phyloP scores from a whole-genome alignment of 2,113 vertebrate genomes.

The Gnathochromis pfefferi region DNA sequence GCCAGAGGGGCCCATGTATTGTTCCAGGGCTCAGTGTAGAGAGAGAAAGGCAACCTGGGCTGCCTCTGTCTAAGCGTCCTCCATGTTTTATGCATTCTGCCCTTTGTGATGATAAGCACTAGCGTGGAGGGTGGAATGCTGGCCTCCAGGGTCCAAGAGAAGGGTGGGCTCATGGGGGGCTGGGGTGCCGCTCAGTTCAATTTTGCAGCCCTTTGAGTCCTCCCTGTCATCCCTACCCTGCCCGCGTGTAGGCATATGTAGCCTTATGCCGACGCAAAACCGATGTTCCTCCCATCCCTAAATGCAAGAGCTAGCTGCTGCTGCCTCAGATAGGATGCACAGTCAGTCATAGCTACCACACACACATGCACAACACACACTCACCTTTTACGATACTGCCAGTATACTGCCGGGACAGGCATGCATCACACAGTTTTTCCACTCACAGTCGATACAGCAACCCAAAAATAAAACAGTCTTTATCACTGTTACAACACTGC shows the following conservation, averaged over 20 bases:
- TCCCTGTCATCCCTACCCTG: conserved; percentile 27
- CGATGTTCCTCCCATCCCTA: not conserved
- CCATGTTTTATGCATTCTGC: conserved; percentile 78
- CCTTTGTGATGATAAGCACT: conserved; percentile 79
- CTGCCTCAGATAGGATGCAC: conserved; percentile 25
- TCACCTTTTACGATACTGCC: not conserved
- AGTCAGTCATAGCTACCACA: not conserved
- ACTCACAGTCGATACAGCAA: not conserved
- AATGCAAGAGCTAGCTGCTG: conserved; percentile 30
- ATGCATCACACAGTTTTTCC: conserved; percentile 19
- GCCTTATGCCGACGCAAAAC: not conserved
- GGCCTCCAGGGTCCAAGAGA: conserved; percentile 64
- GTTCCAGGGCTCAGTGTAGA: conserved; percentile 65
- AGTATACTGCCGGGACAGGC: not conserved
- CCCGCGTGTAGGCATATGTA: conserved; percentile 16
- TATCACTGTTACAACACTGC: not conserved
- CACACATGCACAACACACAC: conserved; percentile 1
- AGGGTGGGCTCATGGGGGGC: conserved; percentile 45
- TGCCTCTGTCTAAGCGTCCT: conserved; percentile 70
- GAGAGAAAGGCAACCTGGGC: conserved; percentile 69
- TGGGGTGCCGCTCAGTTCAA: conserved; percentile 49
- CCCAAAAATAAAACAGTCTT: not conserved
- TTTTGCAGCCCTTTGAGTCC: conserved; percentile 45
- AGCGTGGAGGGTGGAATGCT: conserved; percentile 65
- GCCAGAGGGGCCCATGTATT: conserved; percentile 73